A percentile compares a stretch with the other conserved stretches of the same genome.
Evolutionary conservation across 2,113 vertebrate species (phyloP).

Genomic region (Eira barbara): DNA sequence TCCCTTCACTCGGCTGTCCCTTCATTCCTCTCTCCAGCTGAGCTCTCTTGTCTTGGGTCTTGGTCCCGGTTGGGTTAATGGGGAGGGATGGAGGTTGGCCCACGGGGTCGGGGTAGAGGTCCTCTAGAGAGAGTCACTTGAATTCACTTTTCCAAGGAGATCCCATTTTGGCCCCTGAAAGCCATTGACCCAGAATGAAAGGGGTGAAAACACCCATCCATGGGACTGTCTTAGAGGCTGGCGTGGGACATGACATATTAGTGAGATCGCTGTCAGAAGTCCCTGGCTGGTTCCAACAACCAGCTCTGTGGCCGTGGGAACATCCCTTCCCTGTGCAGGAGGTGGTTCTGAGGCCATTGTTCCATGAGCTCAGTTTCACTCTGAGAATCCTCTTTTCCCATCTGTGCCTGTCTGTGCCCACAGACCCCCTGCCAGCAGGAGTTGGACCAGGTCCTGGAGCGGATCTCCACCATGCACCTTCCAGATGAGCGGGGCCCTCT

Average conservation of each 20-base stretch:
- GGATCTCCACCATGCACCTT: conserved; percentile 93
- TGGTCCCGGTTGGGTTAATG: neutral
- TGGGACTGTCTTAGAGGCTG: neutral
- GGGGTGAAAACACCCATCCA: neutral
- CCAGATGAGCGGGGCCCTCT: conserved; percentile 92
- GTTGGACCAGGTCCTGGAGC: conserved; percentile 92
- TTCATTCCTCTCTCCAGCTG: neutral
- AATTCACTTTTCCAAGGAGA: neutral
- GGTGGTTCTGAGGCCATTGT: neutral
- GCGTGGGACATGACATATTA: accelerated
- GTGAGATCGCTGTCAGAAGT: neutral
- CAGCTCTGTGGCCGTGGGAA: neutral
- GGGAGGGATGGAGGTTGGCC: neutral
- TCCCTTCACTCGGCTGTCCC: neutral
- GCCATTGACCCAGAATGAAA: neutral
- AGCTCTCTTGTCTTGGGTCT: neutral
- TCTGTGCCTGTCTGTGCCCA: neutral
- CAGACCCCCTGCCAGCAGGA: conserved; percentile 95
- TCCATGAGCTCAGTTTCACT: neutral
- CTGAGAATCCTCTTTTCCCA: neutral
- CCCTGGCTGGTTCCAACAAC: neutral
- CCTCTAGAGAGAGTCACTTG: neutral
- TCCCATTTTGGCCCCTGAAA: neutral
- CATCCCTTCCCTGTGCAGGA: neutral
- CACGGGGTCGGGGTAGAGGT: no score